These are phyloP conservation scores for Apamea sordens DNA, from an alignment of 2,888 invertebrate species.

Conservation along the genomic window DNA sequence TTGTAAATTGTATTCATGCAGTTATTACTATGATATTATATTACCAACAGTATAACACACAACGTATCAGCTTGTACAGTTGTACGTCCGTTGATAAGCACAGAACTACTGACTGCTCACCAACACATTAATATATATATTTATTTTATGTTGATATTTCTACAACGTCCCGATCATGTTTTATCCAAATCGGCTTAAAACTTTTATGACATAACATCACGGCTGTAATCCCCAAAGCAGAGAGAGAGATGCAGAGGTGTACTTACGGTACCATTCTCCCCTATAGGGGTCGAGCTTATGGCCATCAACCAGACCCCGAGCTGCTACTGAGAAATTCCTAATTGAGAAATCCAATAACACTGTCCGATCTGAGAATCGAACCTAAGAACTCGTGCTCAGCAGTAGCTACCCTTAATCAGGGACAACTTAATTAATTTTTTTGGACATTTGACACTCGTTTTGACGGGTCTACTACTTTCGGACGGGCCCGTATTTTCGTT, in stretches of 20 bases:
- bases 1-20: conserved; percentile 29
- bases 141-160: conserved; percentile 19
- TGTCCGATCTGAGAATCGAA: no score
- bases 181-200: conserved; percentile 29
- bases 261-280: no score
- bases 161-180: conserved; percentile 3
- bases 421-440: no score
- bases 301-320: no score
- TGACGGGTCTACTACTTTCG: background rate
- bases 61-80: conserved; percentile 40
- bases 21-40: conserved; percentile 40
- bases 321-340: no score
- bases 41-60: conserved; percentile 35
- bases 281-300: no score
- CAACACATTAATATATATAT: conserved; percentile 17
- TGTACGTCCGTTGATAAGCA: conserved; percentile 58
- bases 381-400: no score
- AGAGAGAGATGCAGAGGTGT: no score
- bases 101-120: conserved; percentile 27
- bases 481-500: background rate
- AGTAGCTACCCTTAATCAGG: no score
- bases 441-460: no score
- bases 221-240: no score
- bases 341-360: no score
- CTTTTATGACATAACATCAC: background rate